Evolutionary conservation across 53 echinoderm and acorn worm species (phyloP).

Genomic region (Holothuria leucospilota): DNA sequence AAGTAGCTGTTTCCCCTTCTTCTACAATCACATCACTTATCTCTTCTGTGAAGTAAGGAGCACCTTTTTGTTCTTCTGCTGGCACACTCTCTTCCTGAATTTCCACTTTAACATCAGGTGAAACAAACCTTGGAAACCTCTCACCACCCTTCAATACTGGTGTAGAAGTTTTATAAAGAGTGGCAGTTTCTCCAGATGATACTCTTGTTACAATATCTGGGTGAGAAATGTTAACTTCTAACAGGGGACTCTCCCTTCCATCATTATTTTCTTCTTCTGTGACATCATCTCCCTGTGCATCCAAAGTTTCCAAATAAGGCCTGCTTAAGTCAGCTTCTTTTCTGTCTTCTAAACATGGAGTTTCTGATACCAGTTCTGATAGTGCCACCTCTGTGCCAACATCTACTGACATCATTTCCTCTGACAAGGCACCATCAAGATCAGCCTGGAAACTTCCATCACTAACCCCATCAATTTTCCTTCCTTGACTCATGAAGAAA

Average conservation of each 20-base stretch:
- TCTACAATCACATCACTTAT: slow-evolving; percentile 70
- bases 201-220: neutral
- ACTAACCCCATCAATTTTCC: neutral
- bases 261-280: slow-evolving; percentile 9
- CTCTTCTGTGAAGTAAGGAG: slow-evolving; percentile 67
- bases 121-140: slow-evolving; percentile 38
- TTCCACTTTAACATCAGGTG: slow-evolving; percentile 1
- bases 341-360: neutral
- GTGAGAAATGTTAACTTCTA: neutral
- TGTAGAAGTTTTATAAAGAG: neutral
- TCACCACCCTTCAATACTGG: neutral
- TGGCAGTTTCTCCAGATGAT: neutral
- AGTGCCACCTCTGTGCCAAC: slow-evolving; percentile 38
- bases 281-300: neutral
- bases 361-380: neutral
- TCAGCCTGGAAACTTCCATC: slow-evolving; percentile 38
- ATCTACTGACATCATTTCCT: slow-evolving; percentile 43
- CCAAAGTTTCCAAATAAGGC: neutral
- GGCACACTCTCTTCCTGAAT: neutral
- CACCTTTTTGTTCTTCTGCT: neutral
- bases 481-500: slow-evolving; percentile 33
- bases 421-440: neutral
- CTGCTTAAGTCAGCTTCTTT: neutral
- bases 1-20: slow-evolving; percentile 80
- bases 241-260: neutral